Evolutionary conservation across 2,888 invertebrate genomes (phyloP), one percentile per base, ranked within the genome.

Genomic region (Calliopum simillimum): DNA sequence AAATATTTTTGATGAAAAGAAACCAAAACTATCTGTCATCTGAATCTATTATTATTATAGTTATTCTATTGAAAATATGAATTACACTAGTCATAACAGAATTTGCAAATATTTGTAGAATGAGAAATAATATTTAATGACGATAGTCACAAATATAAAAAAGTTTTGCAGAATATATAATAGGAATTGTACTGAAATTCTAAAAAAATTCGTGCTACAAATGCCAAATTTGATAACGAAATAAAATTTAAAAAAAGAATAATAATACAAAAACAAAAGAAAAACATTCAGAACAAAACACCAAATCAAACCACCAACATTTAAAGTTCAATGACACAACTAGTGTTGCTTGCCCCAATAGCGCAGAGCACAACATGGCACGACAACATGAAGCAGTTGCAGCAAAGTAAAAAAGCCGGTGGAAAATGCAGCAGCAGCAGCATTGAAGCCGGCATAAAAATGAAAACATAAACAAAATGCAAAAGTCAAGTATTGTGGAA

Each of bases 301-400:
- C 19, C 21, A 5, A 5, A 53, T 19, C 21, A 5, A 53, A 53
- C 21, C 21, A 53, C 33, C 59, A 33, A 65, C 21, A 53, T 41
- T 23, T 21, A 56, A 56, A 62, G 70, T 70, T 70, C 70, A 66
- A 70, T 70, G 70, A 70, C 70, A 70, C 51, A 64, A 51, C 25
- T 25, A 49, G 67, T 23, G 59, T 41, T 16, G 33, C 56, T 16
- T 66, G 43, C 55, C 53, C 21, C 14, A 46, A 23, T 49, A 49
- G 49, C 33, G 8, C 33, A 33, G n/a, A n/a, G 12, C 19, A 49
- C 49, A 49, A 49, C 49, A 49, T 19, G 49, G 16, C 49, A 49
- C 49, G 49, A 23, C 64, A 25, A 61, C 59, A 59, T 43, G 16
- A 59, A n/a, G 47, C 19, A 3, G 68, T 51, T 49, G 46, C 69